A percentile compares a stretch with the other conserved stretches of the same genome.
Conservation (phyloP, 2,113 vertebrate genomes). For the Erpornis zantholeuca region DNA sequence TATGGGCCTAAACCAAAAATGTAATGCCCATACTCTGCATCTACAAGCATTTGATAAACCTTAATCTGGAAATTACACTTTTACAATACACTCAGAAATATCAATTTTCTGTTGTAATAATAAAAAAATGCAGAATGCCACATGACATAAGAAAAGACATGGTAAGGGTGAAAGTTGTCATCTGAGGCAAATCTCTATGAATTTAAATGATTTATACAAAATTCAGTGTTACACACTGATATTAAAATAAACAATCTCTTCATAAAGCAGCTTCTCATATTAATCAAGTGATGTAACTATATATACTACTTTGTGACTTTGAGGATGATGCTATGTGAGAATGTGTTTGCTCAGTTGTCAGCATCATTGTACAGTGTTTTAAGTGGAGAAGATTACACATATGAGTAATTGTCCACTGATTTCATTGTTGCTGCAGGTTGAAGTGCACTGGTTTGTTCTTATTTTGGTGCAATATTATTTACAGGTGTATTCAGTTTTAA, state of each 20-base stretch:
- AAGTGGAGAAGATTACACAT: neutral
- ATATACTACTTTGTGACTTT: neutral
- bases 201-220: neutral
- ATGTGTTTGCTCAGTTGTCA: neutral
- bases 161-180: neutral
- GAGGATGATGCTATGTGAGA: neutral
- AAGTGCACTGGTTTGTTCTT: neutral
- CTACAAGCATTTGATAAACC: neutral
- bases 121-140: neutral
- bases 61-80: neutral
- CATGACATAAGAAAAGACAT: neutral
- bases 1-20: neutral
- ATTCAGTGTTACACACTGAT: neutral
- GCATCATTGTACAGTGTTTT: neutral
- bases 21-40: neutral
- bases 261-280: neutral
- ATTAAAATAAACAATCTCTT: neutral
- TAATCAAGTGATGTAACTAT: neutral
- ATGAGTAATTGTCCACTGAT: neutral
- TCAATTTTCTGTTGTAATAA: neutral
- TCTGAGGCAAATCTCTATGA: neutral
- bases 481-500: neutral
- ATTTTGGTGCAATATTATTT: neutral
- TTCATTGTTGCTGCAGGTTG: neutral
- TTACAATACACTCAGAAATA: neutral